These are phyloP conservation scores for Mactra quadrangularis DNA, from an alignment of 1,140 invertebrate genomes.

Conservation along the genomic window DNA sequence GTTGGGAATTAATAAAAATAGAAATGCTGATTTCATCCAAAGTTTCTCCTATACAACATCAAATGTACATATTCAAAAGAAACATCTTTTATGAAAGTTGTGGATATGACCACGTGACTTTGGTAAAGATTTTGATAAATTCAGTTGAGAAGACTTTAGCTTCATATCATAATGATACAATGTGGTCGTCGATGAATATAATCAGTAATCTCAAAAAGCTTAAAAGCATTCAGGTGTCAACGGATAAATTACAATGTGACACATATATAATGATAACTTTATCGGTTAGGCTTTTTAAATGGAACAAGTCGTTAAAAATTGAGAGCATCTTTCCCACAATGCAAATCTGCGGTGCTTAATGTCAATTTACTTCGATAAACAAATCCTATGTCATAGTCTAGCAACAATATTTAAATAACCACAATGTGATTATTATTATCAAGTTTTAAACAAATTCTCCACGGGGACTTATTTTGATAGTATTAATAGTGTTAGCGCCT, in stretches of 20 bases:
- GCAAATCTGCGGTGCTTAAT: slow-evolving; percentile 32
- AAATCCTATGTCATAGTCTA: slow-evolving; percentile 26
- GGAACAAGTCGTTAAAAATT: slow-evolving; percentile 47
- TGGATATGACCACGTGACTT: slow-evolving; percentile 16
- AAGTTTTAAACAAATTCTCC: slow-evolving; percentile 19
- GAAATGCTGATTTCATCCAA: slow-evolving; percentile 51
- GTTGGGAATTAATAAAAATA: slow-evolving; percentile 32
- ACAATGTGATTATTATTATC: slow-evolving; percentile 24
- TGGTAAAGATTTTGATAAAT: slow-evolving; percentile 60
- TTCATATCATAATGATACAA: slow-evolving; percentile 38
- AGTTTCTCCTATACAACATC: slow-evolving; percentile 36
- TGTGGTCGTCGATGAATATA: slow-evolving; percentile 56
- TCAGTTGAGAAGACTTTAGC: slow-evolving; percentile 31
- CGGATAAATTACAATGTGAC: slow-evolving; percentile 57
- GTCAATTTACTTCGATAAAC: slow-evolving; percentile 10
- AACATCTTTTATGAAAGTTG: slow-evolving; percentile 42
- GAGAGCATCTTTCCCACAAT: slow-evolving; percentile 48
- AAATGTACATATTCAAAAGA: too few species aligned
- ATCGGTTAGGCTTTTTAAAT: slow-evolving; percentile 61
- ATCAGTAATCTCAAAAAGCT: slow-evolving; percentile 59
- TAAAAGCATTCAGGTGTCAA: slow-evolving; percentile 63
- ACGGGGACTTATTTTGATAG: slow-evolving; percentile 23
- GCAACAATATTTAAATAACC: slow-evolving; percentile 47
- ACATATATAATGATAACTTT: slow-evolving; percentile 55
- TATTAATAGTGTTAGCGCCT: slow-evolving; percentile 7